Evolutionary conservation across 2,888 invertebrate species (phyloP), one percentile per base, ranked within the genome.

Genomic region (Yponomeuta plumbellus): DNA sequence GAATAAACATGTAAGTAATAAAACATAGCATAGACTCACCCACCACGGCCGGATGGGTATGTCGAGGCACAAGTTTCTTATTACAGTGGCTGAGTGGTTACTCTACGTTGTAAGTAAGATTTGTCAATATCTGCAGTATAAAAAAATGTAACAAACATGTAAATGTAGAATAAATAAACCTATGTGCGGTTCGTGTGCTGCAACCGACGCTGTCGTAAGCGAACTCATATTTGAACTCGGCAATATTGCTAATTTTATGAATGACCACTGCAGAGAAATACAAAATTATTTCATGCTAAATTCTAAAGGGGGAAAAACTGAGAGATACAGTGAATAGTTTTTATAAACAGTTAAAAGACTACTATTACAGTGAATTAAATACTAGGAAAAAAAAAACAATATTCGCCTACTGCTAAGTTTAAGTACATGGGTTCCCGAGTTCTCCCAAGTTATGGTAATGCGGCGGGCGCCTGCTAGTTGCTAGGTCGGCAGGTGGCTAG

Each of bases 201-300:
- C 86, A 0, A 82, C 83, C 66, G 84, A 89, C 66, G 78, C 79
- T 2, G 86, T 90, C 8, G 81, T 88, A 63, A 73, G 76, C 0
- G 86, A 89, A 73, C 76, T 90, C 0, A 78, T 83, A 63, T 85
- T 84, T 62, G 86, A 88, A 70, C 81, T 89, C 39, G 79, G 86
- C 10, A 84, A 85, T 66, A 69, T 90, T 62, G 80, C 81, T 0
- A 73, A 77, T 13, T 90, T 80, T 61, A 86, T 88, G 80, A 76
- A 71, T 6, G 82, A 83, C 20, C 88, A 90, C 70, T 88, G 87
- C 67, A 83, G 84, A 1, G 89, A 88, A 71, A 84, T 90, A 66
- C 87, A 88, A 71, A 85, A 84, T 0, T 90, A 74, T 70, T 89
- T 88, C 65, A 80, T 78, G 79, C 80, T 82, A 78, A 88, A 88